Conservation (phyloP, 2,888 invertebrate species). For the Luperina nickerlii region DNA sequence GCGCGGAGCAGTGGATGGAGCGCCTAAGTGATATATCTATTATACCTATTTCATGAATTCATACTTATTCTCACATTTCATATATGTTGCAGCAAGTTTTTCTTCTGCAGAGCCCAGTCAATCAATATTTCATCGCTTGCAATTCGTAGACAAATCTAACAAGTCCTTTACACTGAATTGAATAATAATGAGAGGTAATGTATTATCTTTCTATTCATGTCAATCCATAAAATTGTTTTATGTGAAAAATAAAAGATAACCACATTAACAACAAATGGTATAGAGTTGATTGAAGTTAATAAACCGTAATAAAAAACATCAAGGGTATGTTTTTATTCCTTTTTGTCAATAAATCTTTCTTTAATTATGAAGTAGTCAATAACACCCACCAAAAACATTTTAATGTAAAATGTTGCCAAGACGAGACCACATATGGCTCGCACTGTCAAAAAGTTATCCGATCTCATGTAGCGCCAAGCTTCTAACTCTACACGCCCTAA, state of each 20-base stretch:
- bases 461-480: no score
- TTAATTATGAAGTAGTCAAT: slow-evolving; percentile 3
- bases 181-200: slow-evolving; percentile 47
- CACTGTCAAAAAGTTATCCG: no score
- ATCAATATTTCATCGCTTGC: neutral
- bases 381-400: no score
- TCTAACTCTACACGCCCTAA: no score
- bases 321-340: slow-evolving; percentile 11
- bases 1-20: no score
- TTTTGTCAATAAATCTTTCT: slow-evolving; percentile 27
- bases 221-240: slow-evolving; percentile 55
- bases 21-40: neutral
- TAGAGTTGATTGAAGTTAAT: slow-evolving; percentile 41
- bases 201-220: slow-evolving; percentile 44
- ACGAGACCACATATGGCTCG: no score
- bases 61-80: neutral
- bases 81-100: neutral
- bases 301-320: slow-evolving; percentile 32
- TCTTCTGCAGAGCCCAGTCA: neutral
- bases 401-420: no score
- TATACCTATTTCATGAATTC: neutral
- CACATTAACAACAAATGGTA: slow-evolving; percentile 42
- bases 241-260: slow-evolving; percentile 51
- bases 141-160: neutral
- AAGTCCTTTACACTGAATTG: slow-evolving; percentile 40